Percentiles rank a stretch among this genome's conserved stretches.
Evolutionary conservation across 2,113 vertebrate genomes (phyloP).

Genomic region (Eidolon helvum): DNA sequence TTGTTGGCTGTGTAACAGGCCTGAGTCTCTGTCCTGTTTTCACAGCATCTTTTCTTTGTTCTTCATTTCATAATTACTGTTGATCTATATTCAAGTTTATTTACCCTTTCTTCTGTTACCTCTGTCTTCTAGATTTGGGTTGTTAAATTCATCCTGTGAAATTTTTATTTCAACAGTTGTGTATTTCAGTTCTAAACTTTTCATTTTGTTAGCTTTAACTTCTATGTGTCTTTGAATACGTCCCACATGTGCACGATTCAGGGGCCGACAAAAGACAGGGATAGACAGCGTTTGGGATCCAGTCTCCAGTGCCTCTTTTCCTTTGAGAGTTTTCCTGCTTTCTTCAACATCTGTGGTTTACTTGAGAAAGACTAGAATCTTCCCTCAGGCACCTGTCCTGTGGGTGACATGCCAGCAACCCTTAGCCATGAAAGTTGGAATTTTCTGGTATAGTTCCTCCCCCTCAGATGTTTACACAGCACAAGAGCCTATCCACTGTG

Average conservation of each 20-base stretch:
- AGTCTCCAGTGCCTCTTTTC: neutral
- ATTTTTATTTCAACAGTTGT: neutral
- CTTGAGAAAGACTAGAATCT: neutral
- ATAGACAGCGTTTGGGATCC: neutral
- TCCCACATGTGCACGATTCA: neutral
- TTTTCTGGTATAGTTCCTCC: neutral
- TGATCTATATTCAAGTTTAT: neutral
- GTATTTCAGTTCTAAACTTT: neutral
- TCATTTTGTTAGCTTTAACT: neutral
- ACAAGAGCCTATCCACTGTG: neutral
- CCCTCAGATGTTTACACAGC: neutral
- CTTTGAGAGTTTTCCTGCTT: neutral
- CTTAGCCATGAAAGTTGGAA: neutral
- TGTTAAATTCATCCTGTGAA: neutral
- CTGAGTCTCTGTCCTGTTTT: neutral
- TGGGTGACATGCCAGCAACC: neutral
- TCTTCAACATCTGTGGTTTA: neutral
- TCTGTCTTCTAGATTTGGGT: neutral
- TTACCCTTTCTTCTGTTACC: neutral
- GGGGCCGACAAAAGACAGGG: neutral
- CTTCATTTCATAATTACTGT: neutral
- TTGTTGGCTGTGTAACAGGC: neutral
- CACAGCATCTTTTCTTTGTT: neutral
- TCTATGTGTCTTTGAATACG: neutral
- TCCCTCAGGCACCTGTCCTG: neutral